phyloP scores from a whole-genome alignment of 2,113 vertebrate species.

The Phalacrocorax carbo region DNA sequence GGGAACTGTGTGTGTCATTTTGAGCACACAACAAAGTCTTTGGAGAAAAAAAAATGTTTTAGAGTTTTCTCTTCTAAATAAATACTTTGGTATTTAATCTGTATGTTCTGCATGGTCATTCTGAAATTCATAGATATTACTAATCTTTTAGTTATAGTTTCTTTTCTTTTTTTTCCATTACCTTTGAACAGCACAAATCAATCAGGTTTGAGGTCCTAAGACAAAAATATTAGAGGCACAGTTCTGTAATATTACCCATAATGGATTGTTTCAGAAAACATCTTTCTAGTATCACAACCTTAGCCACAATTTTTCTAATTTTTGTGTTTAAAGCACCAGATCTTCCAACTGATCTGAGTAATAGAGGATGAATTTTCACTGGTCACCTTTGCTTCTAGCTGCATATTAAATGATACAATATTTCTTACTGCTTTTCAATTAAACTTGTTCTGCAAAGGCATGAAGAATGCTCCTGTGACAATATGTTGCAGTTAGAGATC shows the following conservation, averaged over 20 bases:
- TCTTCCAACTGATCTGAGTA: not conserved
- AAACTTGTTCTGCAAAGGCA: not conserved
- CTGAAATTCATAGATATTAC: not conserved
- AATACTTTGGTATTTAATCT: not conserved
- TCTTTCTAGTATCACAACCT: not conserved
- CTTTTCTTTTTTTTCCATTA: not conserved
- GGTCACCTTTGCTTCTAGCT: not conserved
- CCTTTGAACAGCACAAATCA: not conserved
- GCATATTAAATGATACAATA: not conserved
- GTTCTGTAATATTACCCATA: not conserved
- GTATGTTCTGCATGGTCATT: not conserved
- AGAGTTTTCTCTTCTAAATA: not conserved
- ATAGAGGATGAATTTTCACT: not conserved
- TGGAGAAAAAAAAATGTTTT: not conserved
- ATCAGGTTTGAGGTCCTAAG: not conserved
- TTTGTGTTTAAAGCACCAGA: not conserved
- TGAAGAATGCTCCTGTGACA: not conserved
- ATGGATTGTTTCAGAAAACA: not conserved
- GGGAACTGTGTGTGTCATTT: not conserved
- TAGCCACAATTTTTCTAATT: not conserved
- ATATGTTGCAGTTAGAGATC: not conserved
- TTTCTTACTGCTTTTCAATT: not conserved
- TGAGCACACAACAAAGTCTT: not conserved
- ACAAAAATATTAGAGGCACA: not conserved
- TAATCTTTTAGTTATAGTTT: not conserved